Evolutionary conservation across 2,797 vertebrate genomes (phyloP).

Genomic region (Scleropages formosus): DNA sequence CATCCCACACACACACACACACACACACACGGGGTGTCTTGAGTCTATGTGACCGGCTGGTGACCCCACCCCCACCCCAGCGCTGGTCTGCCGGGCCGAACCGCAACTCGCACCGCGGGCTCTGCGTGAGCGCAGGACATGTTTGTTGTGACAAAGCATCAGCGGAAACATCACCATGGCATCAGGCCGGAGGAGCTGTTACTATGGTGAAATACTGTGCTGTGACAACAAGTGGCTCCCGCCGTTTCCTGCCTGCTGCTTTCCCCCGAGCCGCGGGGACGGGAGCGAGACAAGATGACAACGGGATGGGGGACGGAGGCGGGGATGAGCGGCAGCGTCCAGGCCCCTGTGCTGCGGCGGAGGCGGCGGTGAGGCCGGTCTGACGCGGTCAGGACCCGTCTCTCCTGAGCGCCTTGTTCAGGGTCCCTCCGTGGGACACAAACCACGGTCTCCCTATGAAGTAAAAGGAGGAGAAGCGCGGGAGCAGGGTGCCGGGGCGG

Average conservation of each 20-base stretch:
- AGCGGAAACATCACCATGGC: background rate
- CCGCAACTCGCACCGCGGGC: background rate
- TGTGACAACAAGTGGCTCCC: background rate
- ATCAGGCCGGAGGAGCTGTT: background rate
- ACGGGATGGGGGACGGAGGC: conserved; percentile 36
- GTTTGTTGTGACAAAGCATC: background rate
- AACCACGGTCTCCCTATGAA: conserved; percentile 75
- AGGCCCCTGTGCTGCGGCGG: conserved; percentile 11
- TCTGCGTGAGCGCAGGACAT: background rate
- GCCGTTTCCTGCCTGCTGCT: background rate
- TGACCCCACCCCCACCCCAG: no score
- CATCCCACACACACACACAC: no score
- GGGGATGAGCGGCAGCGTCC: conserved; percentile 31
- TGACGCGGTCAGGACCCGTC: conserved; percentile 33
- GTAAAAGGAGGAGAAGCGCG: conserved; percentile 72
- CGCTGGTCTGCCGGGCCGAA: background rate
- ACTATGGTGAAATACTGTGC: background rate
- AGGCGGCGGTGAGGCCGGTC: background rate
- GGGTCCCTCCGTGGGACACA: conserved; percentile 3
- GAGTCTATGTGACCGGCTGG: no score
- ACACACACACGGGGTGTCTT: no score
- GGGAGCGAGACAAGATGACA: conserved; percentile 52
- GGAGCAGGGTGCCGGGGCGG: conserved; percentile 78
- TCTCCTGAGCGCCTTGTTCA: conserved; percentile 37
- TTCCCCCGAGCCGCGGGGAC: background rate